These are phyloP conservation scores for Glyphotaelius pellucidus DNA, from an alignment of 2,888 invertebrate species.

Conservation along the genomic window DNA sequence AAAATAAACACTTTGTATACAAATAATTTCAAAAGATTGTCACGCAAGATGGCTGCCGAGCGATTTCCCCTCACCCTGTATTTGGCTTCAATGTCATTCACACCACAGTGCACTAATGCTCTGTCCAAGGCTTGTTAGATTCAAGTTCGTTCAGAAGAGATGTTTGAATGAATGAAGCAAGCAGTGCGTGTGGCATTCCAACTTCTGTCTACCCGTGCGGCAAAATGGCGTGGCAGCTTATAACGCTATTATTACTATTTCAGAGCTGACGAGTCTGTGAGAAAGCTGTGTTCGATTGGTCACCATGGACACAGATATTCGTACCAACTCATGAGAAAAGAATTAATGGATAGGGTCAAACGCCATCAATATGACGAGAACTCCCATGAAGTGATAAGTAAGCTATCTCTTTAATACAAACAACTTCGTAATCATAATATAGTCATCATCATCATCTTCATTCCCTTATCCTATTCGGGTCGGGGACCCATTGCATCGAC, in stretches of 20 bases:
- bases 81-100: too few species aligned
- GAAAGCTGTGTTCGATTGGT: slow-evolving; percentile 83
- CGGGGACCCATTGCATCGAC: too few species aligned
- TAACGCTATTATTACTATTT: slow-evolving; percentile 68
- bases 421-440: not conserved
- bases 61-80: too few species aligned
- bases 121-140: too few species aligned
- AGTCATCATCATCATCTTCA: too few species aligned
- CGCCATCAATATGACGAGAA: slow-evolving; percentile 83
- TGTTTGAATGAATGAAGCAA: not conserved
- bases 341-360: slow-evolving; percentile 80
- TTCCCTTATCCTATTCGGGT: too few species aligned
- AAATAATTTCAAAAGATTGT: too few species aligned
- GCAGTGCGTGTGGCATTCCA: not conserved
- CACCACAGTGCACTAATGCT: too few species aligned
- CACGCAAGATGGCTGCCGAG: too few species aligned
- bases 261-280: slow-evolving; percentile 85
- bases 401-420: slow-evolving; percentile 66
- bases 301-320: slow-evolving; percentile 80
- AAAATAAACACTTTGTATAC: too few species aligned
- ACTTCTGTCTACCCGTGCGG: not conserved
- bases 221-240: not conserved
- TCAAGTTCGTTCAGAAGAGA: not conserved
- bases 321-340: slow-evolving; percentile 74
- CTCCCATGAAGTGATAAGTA: slow-evolving; percentile 86